Base-by-base conservation (phyloP, 2,113 vertebrate genomes). In the Lates calcarifer region DNA sequence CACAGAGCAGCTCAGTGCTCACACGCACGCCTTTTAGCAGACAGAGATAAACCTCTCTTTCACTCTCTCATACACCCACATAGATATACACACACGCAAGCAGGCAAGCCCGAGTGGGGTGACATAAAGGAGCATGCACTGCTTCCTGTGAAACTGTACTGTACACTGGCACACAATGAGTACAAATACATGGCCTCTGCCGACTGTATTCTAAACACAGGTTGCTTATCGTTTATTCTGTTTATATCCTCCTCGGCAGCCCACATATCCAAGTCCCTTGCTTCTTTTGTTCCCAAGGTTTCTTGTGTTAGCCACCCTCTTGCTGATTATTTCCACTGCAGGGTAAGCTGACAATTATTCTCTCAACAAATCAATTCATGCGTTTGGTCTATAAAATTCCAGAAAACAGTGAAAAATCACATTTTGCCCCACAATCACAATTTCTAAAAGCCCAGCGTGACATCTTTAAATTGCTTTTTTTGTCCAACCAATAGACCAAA, bases 11-110 rank as follows among this genome's bases (percentile, higher is more conserved):
- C 90, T 90, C 80, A 85, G 65, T 76, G 87, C 89, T 94, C 89
- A 85, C 93, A 94, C 83, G 84, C 91, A 92, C 85, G 79, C 84
- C 87, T 90, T 88, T 86, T 90, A 91, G 80, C 81, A 90, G 87
- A 87, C 83, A 71, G 76, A 93, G 90, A 93, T 93, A 91, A 92
- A 89, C 74, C 83, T 79, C 77, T 86, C 75, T 92, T 90, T 93
- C 81, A 84, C 82, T 87, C 79, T 82, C 76, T 62, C 64, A 68
- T 86, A 74, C 88, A 70, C 77, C 22, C 81, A 72, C 83, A 79
- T 53, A 85, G 55, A 79, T 39, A 79, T 53, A 85, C 77, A 82
- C 86, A 81, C 77, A 89, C 51, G 74, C 90, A 86, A 77, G 71
- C 84, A 82, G 89, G 85, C 74, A 74, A 81, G 74, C 79, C 56